These are phyloP conservation scores for Ennomos fuscantarius DNA, from an alignment of 2,888 invertebrate species.

Conservation along the genomic window DNA sequence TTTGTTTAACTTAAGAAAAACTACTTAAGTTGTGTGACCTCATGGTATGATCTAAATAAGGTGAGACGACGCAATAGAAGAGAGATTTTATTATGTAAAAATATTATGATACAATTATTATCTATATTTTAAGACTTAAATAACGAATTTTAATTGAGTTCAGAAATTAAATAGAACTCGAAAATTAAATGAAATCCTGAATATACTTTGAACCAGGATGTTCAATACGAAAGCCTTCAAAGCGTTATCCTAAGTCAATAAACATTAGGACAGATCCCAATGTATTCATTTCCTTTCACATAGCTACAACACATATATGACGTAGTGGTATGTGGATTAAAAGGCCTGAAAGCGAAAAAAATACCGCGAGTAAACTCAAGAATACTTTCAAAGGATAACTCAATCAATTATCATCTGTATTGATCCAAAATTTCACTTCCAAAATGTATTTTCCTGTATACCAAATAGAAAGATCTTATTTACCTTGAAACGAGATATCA, in stretches of 20 bases:
- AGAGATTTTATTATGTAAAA: too few species aligned
- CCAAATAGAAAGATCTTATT: constrained; percentile 34
- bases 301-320: neutral
- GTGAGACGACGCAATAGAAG: too few species aligned
- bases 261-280: neutral
- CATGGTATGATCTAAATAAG: too few species aligned
- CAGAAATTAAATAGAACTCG: neutral
- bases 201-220: neutral
- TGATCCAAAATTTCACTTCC: constrained; percentile 18
- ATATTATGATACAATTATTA: too few species aligned
- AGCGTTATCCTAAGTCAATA: constrained; percentile 12
- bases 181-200: neutral
- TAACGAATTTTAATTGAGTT: too few species aligned
- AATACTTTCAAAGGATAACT: constrained; percentile 8
- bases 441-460: constrained; percentile 24
- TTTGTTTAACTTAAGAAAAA: too few species aligned
- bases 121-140: too few species aligned
- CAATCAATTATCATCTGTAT: constrained; percentile 14
- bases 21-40: too few species aligned
- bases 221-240: constrained; percentile 5
- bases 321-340: neutral
- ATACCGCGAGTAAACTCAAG: constrained; percentile 12
- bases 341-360: neutral
- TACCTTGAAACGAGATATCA: constrained; percentile 53
- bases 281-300: neutral